Conservation (phyloP, 2,113 vertebrate species). For the Chamaea fasciata region DNA sequence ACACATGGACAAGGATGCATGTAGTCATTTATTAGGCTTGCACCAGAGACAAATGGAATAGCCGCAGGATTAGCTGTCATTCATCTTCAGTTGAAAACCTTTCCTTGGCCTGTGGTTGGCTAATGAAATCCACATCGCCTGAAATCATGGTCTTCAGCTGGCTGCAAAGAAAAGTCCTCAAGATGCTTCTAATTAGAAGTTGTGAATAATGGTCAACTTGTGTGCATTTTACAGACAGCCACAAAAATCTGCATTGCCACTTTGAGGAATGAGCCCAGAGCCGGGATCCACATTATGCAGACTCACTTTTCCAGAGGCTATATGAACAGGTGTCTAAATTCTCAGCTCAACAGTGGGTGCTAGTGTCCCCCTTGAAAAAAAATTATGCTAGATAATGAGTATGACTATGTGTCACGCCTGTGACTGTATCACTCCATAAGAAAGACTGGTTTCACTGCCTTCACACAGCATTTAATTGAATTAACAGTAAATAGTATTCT, state of each 20-base stretch:
- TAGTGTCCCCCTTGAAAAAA: background rate
- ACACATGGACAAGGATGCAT: slow-evolving; percentile 19
- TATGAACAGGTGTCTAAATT: slow-evolving; percentile 51
- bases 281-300: background rate
- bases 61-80: slow-evolving; percentile 36
- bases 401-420: background rate
- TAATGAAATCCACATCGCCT: slow-evolving; percentile 62
- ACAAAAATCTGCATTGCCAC: slow-evolving; percentile 30
- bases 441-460: slow-evolving; percentile 33
- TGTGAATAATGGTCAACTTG: slow-evolving; percentile 49
- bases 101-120: slow-evolving; percentile 26
- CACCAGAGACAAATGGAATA: slow-evolving; percentile 38
- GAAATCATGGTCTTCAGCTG: slow-evolving; percentile 18
- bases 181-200: slow-evolving; percentile 66
- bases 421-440: background rate
- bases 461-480: background rate
- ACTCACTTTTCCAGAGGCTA: background rate
- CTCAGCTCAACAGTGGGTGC: background rate
- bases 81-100: slow-evolving; percentile 17
- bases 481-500: slow-evolving; percentile 39
- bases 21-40: slow-evolving; percentile 15
- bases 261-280: slow-evolving; percentile 16
- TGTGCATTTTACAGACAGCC: slow-evolving; percentile 28
- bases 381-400: background rate
- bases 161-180: slow-evolving; percentile 45